A percentile compares a stretch with the other conserved stretches of the same genome.
Evolutionary conservation across 2,888 invertebrate genomes (phyloP).

Genomic region (Erebia ligea): DNA sequence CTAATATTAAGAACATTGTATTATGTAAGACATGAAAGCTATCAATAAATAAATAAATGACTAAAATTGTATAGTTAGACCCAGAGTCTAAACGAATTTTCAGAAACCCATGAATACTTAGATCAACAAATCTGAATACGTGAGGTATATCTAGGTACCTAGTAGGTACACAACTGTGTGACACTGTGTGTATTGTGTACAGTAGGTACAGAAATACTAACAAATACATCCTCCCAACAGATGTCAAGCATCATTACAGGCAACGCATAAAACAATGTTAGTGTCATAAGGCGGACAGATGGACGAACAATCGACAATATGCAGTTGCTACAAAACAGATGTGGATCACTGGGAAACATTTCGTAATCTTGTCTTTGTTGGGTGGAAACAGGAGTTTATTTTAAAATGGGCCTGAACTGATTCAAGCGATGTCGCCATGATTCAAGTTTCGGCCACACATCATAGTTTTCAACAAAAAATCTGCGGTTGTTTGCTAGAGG

Average conservation of each 20-base stretch:
- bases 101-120: too few relatives aligned
- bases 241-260: constrained; percentile 29
- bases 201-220: constrained; percentile 15
- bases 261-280: constrained; percentile 44
- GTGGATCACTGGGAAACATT: constrained; percentile 33
- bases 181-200: too few relatives aligned
- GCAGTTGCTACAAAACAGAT: constrained; percentile 45
- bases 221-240: constrained; percentile 32
- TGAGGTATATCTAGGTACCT: neutral
- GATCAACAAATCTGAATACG: too few relatives aligned
- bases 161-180: neutral
- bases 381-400: constrained; percentile 2
- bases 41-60: too few relatives aligned
- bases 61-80: too few relatives aligned
- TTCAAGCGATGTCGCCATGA: neutral
- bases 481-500: too few relatives aligned
- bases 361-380: constrained; percentile 19
- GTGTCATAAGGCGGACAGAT: constrained; percentile 55
- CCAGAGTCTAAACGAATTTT: too few relatives aligned
- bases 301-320: constrained; percentile 43
- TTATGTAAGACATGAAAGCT: too few relatives aligned
- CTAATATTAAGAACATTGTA: too few relatives aligned
- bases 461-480: too few relatives aligned
- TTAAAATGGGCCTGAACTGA: neutral
- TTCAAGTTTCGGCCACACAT: neutral